A percentile compares a stretch with the other conserved stretches of the same genome.
phyloP scores from a whole-genome alignment of 2,113 vertebrate species.

The Chinchilla lanigera region DNA sequence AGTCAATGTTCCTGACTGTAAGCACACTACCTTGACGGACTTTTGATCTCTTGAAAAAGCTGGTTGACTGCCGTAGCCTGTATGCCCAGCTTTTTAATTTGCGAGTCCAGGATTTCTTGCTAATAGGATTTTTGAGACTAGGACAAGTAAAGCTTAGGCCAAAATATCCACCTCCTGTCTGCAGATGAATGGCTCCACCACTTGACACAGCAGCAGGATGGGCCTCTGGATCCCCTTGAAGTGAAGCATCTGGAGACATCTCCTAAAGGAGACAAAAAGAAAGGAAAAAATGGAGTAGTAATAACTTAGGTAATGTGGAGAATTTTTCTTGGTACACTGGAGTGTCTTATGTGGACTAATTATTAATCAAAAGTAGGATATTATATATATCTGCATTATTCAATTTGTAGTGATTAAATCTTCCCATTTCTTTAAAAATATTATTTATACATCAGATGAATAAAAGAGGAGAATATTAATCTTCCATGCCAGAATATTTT shows the following conservation, averaged over 20 bases:
- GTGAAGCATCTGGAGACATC: slow-evolving; percentile 90
- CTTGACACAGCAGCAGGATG: slow-evolving; percentile 86
- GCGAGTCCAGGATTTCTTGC: slow-evolving; percentile 98
- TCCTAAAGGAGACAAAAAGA: slow-evolving; percentile 86
- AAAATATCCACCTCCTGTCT: slow-evolving; percentile 99
- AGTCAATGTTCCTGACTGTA: slow-evolving; percentile 88
- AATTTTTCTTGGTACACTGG: background rate
- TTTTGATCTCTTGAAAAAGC: slow-evolving; percentile 97
- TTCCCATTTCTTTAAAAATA: slow-evolving; percentile 59
- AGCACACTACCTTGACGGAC: slow-evolving; percentile 95
- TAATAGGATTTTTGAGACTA: slow-evolving; percentile 98
- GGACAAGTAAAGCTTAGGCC: slow-evolving; percentile 99
- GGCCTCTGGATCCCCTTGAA: slow-evolving; percentile 88
- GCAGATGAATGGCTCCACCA: slow-evolving; percentile 90
- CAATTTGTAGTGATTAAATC: slow-evolving; percentile 36
- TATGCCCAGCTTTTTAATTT: slow-evolving; percentile 98
- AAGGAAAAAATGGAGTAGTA: slow-evolving; percentile 65
- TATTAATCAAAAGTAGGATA: slow-evolving; percentile 22
- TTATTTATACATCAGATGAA: slow-evolving; percentile 45
- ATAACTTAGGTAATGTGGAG: slow-evolving; percentile 20
- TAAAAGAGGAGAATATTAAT: slow-evolving; percentile 51
- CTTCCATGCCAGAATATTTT: slow-evolving; percentile 20
- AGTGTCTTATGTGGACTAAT: slow-evolving; percentile 40
- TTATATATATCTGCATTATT: slow-evolving; percentile 5
- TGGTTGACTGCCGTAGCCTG: slow-evolving; percentile 96